Percentiles rank a stretch among this genome's conserved stretches.
phyloP scores from a whole-genome alignment of 2,888 invertebrate species.

The Macropis europaea region DNA sequence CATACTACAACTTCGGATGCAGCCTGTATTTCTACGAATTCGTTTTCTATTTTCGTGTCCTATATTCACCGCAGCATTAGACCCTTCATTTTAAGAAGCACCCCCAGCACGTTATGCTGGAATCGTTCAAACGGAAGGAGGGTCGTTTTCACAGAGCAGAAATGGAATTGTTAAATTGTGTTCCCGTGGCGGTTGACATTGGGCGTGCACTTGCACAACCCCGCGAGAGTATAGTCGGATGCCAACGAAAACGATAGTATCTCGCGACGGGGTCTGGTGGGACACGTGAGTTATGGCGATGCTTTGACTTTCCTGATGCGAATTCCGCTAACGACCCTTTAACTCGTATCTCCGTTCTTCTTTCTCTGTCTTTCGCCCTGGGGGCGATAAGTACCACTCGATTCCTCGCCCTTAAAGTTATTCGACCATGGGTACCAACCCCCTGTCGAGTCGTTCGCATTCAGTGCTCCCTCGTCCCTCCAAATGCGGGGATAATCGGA shows the following conservation, averaged over 20 bases:
- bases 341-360: constrained; percentile 34
- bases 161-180: constrained; percentile 57
- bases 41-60: no score
- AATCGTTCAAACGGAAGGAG: constrained; percentile 26
- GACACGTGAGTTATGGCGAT: constrained; percentile 60
- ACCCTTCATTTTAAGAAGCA: no score
- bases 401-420: constrained; percentile 6
- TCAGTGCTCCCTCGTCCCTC: no score
- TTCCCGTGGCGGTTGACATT: constrained; percentile 40
- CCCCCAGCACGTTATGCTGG: no score
- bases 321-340: constrained; percentile 59
- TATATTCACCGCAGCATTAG: no score
- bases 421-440: constrained; percentile 19
- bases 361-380: not conserved
- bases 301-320: constrained; percentile 53
- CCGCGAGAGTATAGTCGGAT: constrained; percentile 51
- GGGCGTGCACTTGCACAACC: constrained; percentile 28
- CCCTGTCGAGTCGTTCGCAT: no score
- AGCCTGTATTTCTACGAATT: no score
- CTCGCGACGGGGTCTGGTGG: constrained; percentile 61
- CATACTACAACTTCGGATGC: no score
- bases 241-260: constrained; percentile 56
- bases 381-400: not conserved
- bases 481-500: no score
- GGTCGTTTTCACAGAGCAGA: constrained; percentile 52